A percentile compares a stretch with the other conserved stretches of the same genome.
Evolutionary conservation across 92 coral and sea anemone genomes (phyloP).

Genomic region (Parazoanthus atlanticus): DNA sequence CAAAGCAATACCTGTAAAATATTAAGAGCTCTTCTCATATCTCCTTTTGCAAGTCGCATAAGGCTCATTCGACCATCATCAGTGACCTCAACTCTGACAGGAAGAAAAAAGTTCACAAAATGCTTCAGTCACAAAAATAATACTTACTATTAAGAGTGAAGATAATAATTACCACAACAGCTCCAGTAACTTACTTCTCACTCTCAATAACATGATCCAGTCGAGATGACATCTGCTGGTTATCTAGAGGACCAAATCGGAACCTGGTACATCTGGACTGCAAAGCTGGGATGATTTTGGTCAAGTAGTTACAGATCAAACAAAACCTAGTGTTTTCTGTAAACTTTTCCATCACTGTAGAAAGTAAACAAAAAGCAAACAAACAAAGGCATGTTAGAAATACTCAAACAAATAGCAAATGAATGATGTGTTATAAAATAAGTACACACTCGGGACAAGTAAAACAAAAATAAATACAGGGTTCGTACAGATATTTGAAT

Average conservation of each 20-base stretch:
- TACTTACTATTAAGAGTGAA: no score
- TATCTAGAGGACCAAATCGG: slow-evolving; percentile 92
- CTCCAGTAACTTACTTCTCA: slow-evolving; percentile 70
- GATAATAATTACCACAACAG: background rate
- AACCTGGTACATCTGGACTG: slow-evolving; percentile 98
- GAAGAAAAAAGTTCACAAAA: background rate
- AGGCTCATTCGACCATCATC: slow-evolving; percentile 93
- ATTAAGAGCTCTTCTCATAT: slow-evolving; percentile 94
- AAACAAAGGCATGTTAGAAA: background rate
- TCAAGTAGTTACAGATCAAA: slow-evolving; percentile 93
- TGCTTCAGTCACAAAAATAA: no score
- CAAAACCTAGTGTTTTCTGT: slow-evolving; percentile 99
- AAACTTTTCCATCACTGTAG: slow-evolving; percentile 96
- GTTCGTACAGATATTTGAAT: no score
- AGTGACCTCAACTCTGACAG: slow-evolving; percentile 72
- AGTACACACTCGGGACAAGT: no score
- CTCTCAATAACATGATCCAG: slow-evolving; percentile 85
- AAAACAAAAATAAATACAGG: no score
- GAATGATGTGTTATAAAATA: background rate
- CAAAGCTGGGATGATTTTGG: slow-evolving; percentile 96
- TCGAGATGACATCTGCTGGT: slow-evolving; percentile 86
- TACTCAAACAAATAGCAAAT: background rate
- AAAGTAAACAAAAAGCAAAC: background rate
- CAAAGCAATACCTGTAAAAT: slow-evolving; percentile 89
- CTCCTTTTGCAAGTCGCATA: slow-evolving; percentile 92